A percentile compares a stretch with the other conserved stretches of the same genome.
Conservation (phyloP, 2,113 vertebrate genomes). For the Pardalotus punctatus region DNA sequence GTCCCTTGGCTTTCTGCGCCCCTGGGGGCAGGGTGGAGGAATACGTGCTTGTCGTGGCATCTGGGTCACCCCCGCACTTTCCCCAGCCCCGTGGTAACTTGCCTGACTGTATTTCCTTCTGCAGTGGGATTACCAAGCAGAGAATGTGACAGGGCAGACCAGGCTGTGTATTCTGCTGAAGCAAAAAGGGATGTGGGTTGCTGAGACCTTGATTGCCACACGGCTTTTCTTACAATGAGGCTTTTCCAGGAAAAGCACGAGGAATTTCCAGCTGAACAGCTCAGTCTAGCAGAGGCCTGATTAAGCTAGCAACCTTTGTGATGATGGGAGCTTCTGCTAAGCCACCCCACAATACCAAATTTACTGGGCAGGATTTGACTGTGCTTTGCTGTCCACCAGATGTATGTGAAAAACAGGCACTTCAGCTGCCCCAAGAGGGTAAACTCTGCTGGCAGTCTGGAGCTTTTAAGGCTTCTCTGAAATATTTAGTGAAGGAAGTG, state of each 20-base stretch:
- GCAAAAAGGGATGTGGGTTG: not conserved
- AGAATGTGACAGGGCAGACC: fast-evolving
- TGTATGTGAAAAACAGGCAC: not conserved
- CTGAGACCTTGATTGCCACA: not conserved
- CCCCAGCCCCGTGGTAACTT: not conserved
- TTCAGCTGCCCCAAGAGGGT: not conserved
- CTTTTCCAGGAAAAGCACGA: not conserved
- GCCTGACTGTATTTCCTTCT: not conserved
- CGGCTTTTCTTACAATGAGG: not conserved
- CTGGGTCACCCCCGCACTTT: not conserved
- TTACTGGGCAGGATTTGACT: not conserved
- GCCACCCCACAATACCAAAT: not conserved
- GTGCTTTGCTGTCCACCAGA: not conserved
- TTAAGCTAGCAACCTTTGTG: not conserved
- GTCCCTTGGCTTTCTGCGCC: not conserved
- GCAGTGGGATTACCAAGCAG: not conserved
- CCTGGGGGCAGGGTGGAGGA: too few relatives aligned
- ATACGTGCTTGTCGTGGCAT: fast-evolving
- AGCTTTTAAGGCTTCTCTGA: not conserved
- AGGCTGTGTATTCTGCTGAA: not conserved
- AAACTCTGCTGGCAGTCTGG: not conserved
- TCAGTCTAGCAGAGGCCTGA: not conserved
- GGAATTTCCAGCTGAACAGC: not conserved
- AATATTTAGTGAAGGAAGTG: not conserved
- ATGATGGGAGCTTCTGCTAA: not conserved